Base-by-base conservation (phyloP, 2,113 vertebrate genomes). In the Clarias gariepinus region DNA sequence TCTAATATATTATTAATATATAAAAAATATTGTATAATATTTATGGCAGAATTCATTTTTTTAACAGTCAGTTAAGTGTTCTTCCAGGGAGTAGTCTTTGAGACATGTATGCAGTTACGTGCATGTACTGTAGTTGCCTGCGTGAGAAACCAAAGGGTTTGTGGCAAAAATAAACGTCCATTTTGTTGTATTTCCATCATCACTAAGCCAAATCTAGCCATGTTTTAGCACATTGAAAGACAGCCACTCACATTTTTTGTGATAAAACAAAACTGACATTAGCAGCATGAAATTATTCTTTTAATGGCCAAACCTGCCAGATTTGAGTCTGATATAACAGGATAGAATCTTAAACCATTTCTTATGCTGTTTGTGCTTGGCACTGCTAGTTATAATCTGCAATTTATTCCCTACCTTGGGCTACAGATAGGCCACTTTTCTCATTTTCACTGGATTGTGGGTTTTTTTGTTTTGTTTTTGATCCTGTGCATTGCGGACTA, bases 391-490 rank as follows among this genome's bases (percentile, higher is more conserved):
- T 94, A 94, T 94, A 91, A 88, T 93, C 93, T 93, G 93, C 94
- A 94, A 94, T 95, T 95, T 95, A 95, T 95, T 95, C 93, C 92
- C 92, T 94, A 95, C 94, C 94, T 94, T 94, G 92, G 94, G 94
- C 94, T 94, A 94, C 92, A 92, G 92, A 85, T 3, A 92, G 93
- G 91, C 93, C 93, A 93, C 94, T 94, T 94, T 93, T 93, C 92
- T 91, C 91, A 92, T 92, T 95, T 95, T 94, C 89, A 92, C 89
- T 90, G 91, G 91, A 90, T 94, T 89, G 87, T 36, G 47, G 47
- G 47, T 47, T 47, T 47, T 68, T 68, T 76, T 87, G 86, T 93
- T 89, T 92, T 79, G 85, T 86, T 87, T 93, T 92, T 92, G 91
- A 94, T 94, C 92, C 90, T 90, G 89, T 90, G 88, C 85, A 87